Base-by-base conservation (phyloP, 2,113 vertebrate genomes). In the Nansenia antarctica region DNA sequence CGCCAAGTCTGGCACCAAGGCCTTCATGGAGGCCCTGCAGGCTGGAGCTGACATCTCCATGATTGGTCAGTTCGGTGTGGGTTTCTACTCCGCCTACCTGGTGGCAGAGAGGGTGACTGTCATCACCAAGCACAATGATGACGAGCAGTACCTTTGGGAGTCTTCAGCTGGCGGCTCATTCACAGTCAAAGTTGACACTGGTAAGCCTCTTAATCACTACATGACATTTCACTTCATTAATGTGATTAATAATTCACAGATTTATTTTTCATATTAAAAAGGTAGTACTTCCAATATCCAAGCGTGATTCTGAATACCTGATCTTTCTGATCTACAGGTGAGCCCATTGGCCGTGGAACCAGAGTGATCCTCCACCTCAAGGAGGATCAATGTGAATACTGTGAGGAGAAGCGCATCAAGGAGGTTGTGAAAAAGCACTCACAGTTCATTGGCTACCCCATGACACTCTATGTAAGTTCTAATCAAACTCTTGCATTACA, bases 121-220 rank as follows among this genome's bases (percentile, higher is more conserved):
- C 60, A 72, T 79, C 58, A 75, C 75, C 49, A 79, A 79, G n/a
- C 79, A 79, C 67, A 79, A 79, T 9, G 76, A 79, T 54, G 79
- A 82, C 27, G 79, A 82, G 65, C 76, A 79, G 68, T 79, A 79
- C 24, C 20, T 69, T 9, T 82, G 79, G 79, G 76, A 79, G 60
- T 79, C 76, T 58, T 58, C 72, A 14, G 79, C 72, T 70, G 76
- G 76, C 9, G 79, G 79, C 35, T 79, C 76, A 3, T 82, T 82
- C 64, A 79, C 76, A 11, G 76, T 82, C 18, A 66, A 47, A 55
- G 24, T 55, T 18, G 79, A 81, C 15, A 59, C 47, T 22, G 67
- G 79, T 78, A 62, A 65, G 78, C 67, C 26, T 20, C 30, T 45
- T n/a, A 49, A 65, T 18, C 5, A 35, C 9, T 5, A 65, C 26